Conservation (phyloP, 2,113 vertebrate genomes). For the Tautogolabrus adspersus region DNA sequence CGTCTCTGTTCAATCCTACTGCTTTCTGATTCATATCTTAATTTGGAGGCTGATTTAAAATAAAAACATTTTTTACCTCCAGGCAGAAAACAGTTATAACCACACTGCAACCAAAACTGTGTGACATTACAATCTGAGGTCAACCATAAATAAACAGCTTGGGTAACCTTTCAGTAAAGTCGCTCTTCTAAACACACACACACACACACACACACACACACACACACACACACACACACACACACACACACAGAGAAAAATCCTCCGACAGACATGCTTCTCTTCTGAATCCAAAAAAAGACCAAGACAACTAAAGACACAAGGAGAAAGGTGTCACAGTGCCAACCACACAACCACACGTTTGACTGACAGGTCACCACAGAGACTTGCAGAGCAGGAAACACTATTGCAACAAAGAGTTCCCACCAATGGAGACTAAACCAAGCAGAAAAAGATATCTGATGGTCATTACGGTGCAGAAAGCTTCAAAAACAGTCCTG, state of each 20-base stretch:
- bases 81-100: constrained; percentile 10
- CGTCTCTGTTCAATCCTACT: neutral
- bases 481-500: neutral
- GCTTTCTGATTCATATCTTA: constrained; percentile 8
- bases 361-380: constrained; percentile 24
- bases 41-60: constrained; percentile 14
- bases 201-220: neutral
- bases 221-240: neutral
- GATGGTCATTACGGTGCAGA: neutral
- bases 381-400: neutral
- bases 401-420: constrained; percentile 11
- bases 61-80: constrained; percentile 16
- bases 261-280: neutral
- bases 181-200: neutral
- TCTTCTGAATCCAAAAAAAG: neutral
- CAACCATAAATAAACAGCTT: too few species aligned
- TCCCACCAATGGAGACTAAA: neutral
- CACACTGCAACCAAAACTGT: neutral
- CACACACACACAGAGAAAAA: neutral
- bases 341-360: neutral
- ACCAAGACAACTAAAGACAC: neutral
- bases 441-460: neutral
- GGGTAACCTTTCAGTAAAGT: neutral
- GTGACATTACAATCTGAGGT: constrained; percentile 6
- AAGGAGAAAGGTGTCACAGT: neutral